phyloP scores from a whole-genome alignment of 2,797 vertebrate species.

The Delichon dasypus region DNA sequence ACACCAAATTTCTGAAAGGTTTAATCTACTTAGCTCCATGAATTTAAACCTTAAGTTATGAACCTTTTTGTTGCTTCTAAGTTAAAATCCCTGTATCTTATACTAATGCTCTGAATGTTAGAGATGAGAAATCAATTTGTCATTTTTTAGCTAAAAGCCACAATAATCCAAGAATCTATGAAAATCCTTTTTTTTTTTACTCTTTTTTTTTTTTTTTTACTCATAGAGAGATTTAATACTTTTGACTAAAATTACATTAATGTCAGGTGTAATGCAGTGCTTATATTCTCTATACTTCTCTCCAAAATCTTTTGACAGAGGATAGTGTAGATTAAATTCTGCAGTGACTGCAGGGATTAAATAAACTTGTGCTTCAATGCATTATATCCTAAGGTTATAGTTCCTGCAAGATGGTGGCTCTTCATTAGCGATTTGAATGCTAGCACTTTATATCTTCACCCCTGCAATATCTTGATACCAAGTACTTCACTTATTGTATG shows the following conservation, averaged over 20 bases:
- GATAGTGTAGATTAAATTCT: background rate
- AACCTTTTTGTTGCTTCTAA: background rate
- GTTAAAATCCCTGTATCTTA: background rate
- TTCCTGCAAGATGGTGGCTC: background rate
- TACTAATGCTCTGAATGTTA: background rate
- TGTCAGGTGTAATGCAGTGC: background rate
- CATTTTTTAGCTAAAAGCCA: background rate
- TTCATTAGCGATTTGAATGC: background rate
- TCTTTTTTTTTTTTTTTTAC: no score
- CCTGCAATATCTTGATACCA: accelerated
- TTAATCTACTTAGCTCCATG: background rate
- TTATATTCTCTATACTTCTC: background rate
- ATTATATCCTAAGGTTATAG: background rate
- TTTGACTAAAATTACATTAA: background rate
- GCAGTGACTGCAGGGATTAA: background rate
- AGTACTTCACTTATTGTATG: background rate
- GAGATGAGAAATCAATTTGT: background rate
- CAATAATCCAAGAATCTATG: background rate
- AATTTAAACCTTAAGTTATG: background rate
- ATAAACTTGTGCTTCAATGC: background rate
- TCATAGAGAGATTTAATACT: background rate
- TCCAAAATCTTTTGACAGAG: background rate
- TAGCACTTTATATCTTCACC: background rate
- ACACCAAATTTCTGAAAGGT: background rate
- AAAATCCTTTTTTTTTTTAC: background rate